These are phyloP conservation scores for Andrena dorsata DNA, from an alignment of 2,888 invertebrate genomes.

Conservation along the genomic window DNA sequence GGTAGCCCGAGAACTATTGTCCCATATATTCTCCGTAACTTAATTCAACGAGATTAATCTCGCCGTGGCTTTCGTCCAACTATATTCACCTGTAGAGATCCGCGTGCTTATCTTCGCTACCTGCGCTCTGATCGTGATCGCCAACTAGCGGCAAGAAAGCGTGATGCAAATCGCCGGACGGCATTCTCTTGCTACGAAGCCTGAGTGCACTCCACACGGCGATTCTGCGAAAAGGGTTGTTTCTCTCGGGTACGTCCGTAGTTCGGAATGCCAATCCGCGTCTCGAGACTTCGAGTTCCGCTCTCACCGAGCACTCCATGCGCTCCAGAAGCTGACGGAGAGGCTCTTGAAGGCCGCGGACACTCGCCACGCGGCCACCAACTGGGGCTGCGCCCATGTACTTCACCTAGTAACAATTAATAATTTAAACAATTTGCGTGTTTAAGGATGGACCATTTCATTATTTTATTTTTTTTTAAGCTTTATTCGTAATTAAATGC, in stretches of 20 bases:
- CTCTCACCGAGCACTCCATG: conserved; percentile 75
- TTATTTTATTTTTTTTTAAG: not conserved
- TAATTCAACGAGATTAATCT: conserved; percentile 11
- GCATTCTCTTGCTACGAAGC: conserved; percentile 85
- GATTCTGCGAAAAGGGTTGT: conserved; percentile 95
- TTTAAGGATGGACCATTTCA: not conserved
- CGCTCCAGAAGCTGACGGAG: conserved; percentile 85
- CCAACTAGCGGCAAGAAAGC: conserved; percentile 92
- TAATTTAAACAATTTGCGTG: no score
- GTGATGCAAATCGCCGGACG: conserved; percentile 86
- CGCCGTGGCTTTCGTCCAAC: conserved; percentile 21
- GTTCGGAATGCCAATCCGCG: conserved; percentile 82
- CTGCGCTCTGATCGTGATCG: conserved; percentile 83
- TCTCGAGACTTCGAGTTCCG: conserved; percentile 82
- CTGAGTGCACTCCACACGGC: conserved; percentile 97
- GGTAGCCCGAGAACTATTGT: no score
- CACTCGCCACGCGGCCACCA: conserved; percentile 92
- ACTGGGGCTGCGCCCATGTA: conserved; percentile 93
- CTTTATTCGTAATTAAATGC: not conserved
- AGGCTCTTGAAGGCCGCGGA: conserved; percentile 93
- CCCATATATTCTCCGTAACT: not conserved
- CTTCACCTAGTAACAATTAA: conserved; percentile 86
- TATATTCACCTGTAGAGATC: conserved; percentile 81
- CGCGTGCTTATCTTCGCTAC: conserved; percentile 87
- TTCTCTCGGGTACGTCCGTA: conserved; percentile 80